A percentile compares a stretch with the other conserved stretches of the same genome.
phyloP scores from a whole-genome alignment of 1,140 invertebrate species.

The Brachionus manjavacas region DNA sequence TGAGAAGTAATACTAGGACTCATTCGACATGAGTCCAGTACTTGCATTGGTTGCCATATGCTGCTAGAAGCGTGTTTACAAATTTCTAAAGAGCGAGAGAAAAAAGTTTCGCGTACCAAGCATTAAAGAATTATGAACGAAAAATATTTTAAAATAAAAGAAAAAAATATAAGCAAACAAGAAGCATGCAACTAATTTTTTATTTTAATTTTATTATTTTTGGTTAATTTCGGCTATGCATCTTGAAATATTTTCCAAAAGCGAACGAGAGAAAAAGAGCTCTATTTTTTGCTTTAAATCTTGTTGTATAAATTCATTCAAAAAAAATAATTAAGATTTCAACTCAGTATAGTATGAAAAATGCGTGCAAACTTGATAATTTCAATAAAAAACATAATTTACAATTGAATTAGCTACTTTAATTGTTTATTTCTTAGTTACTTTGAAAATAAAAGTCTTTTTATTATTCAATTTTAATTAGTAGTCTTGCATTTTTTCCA shows the following conservation, averaged over 20 bases:
- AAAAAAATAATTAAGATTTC: neutral
- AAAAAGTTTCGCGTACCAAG: neutral
- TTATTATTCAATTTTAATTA: neutral
- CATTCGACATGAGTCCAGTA: neutral
- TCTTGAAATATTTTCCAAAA: slow-evolving; percentile 29
- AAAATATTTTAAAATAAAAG: slow-evolving; percentile 14
- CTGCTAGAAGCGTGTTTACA: neutral
- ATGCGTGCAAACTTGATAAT: slow-evolving; percentile 28
- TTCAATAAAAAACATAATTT: slow-evolving; percentile 25
- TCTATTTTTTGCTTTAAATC: neutral
- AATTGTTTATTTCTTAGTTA: neutral
- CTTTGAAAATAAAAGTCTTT: neutral
- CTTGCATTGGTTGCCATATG: neutral
- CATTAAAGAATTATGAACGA: slow-evolving; percentile 15
- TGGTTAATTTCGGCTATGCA: slow-evolving; percentile 15
- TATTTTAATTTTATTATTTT: slow-evolving; percentile 31
- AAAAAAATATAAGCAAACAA: slow-evolving; percentile 22
- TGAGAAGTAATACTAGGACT: neutral
- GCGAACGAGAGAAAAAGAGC: neutral
- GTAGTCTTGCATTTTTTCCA: neutral
- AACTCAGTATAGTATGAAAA: neutral
- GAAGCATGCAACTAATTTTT: slow-evolving; percentile 33
- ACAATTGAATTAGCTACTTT: neutral
- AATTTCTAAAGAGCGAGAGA: slow-evolving; percentile 1
- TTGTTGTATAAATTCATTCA: slow-evolving; percentile 26